Conservation (phyloP, 2,113 vertebrate species). For the Corythoichthys haematopterus region DNA sequence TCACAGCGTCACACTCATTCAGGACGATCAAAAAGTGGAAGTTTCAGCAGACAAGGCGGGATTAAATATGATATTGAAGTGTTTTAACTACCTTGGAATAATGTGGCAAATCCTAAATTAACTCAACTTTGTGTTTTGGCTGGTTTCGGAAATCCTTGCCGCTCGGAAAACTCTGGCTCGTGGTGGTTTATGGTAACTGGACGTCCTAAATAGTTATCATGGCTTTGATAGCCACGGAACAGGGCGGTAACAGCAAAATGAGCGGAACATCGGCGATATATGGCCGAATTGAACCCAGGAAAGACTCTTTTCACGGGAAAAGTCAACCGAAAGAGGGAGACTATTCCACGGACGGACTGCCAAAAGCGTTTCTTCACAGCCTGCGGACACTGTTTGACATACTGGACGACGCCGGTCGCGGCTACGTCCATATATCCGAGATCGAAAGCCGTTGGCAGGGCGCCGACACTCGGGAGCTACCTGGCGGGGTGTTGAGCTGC, state of each 20-base stretch:
- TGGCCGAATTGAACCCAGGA: slow-evolving; percentile 38
- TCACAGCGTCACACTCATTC: neutral
- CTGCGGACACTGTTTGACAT: slow-evolving; percentile 91
- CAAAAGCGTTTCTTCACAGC: slow-evolving; percentile 86
- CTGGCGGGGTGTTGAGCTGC: slow-evolving; percentile 82
- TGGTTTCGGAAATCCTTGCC: neutral
- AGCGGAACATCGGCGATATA: slow-evolving; percentile 45
- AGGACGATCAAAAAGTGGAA: slow-evolving; percentile 1
- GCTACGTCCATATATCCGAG: slow-evolving; percentile 87
- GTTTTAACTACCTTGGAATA: neutral
- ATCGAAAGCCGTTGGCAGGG: slow-evolving; percentile 93
- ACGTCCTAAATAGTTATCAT: slow-evolving; percentile 42
- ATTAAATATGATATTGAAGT: neutral
- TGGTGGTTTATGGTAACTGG: slow-evolving; percentile 18
- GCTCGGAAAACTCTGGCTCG: neutral
- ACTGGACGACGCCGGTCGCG: slow-evolving; percentile 82
- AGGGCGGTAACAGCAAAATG: slow-evolving; percentile 51
- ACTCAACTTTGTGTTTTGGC: neutral
- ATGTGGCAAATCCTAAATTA: neutral
- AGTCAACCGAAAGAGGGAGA: slow-evolving; percentile 48
- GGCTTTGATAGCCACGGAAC: slow-evolving; percentile 67
- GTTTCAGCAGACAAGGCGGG: neutral
- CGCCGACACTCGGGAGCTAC: slow-evolving; percentile 78
- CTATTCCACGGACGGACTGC: slow-evolving; percentile 76
- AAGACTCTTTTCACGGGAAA: slow-evolving; percentile 28